phyloP scores from a whole-genome alignment of 2,888 invertebrate species.

The Gymnosoma rotundatum region DNA sequence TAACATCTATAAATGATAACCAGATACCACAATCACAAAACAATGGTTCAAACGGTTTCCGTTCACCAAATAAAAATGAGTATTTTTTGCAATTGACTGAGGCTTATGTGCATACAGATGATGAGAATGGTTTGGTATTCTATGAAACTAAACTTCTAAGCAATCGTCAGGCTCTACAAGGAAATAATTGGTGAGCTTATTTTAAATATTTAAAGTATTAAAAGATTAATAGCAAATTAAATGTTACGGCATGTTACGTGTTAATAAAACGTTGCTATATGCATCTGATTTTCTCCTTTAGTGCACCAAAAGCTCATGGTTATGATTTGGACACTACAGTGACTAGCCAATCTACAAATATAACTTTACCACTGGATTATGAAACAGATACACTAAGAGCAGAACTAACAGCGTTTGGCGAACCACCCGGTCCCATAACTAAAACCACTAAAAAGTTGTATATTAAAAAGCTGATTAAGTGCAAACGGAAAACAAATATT shows the following conservation, averaged over 20 bases:
- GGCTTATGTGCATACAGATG: conserved; percentile 89
- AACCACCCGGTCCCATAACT: conserved; percentile 88
- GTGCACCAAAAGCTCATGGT: conserved; percentile 13
- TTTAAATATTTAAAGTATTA: not conserved
- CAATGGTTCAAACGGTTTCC: conserved; percentile 70
- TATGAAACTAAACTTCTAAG: conserved; percentile 83
- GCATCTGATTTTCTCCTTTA: conserved; percentile 12
- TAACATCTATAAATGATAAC: conserved; percentile 6
- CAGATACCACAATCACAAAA: not conserved
- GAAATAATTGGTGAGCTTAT: conserved; percentile 47
- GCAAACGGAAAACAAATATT: conserved; percentile 81
- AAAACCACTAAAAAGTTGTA: conserved; percentile 90
- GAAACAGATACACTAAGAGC: conserved; percentile 86
- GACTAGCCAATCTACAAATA: conserved; percentile 83
- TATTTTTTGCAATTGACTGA: conserved; percentile 84
- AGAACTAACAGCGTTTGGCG: conserved; percentile 86
- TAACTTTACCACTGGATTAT: conserved; percentile 86
- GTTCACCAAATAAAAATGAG: conserved; percentile 74
- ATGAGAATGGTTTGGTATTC: conserved; percentile 87
- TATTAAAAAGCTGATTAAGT: conserved; percentile 87
- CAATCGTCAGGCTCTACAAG: conserved; percentile 60
- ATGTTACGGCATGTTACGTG: too few species aligned
- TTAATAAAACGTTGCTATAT: too few species aligned
- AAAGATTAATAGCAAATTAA: not conserved
- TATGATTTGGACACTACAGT: conserved; percentile 75